phyloP scores from a whole-genome alignment of 2,113 vertebrate species.

The Benthochromis sp. region DNA sequence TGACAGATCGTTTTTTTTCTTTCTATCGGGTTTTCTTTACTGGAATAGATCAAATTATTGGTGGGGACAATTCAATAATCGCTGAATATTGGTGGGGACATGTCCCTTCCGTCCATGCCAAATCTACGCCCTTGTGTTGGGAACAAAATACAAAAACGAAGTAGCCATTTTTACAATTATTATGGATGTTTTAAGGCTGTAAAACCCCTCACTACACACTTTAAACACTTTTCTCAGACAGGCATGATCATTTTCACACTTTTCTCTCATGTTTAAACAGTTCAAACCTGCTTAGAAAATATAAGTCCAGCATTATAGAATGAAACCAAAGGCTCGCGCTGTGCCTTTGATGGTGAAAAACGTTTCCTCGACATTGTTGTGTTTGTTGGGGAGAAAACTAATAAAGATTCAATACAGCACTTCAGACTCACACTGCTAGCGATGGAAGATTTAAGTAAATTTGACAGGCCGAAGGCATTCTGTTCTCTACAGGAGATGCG shows the following conservation, averaged over 20 bases:
- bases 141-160: background rate
- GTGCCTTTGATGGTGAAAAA: background rate
- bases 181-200: background rate
- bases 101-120: no score
- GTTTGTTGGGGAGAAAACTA: background rate
- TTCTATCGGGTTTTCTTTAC: no score
- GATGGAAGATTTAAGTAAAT: background rate
- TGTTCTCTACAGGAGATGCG: background rate
- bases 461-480: background rate
- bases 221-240: background rate
- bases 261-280: background rate
- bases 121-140: no score
- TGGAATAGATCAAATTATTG: no score
- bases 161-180: background rate
- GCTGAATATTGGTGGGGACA: no score
- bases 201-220: background rate
- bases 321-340: background rate
- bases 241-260: background rate
- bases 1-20: no score
- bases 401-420: background rate
- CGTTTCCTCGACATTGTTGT: background rate
- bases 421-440: background rate
- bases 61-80: no score
- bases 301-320: background rate
- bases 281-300: background rate